phyloP scores from a whole-genome alignment of 2,888 invertebrate genomes.

The Acrobasis suavella region DNA sequence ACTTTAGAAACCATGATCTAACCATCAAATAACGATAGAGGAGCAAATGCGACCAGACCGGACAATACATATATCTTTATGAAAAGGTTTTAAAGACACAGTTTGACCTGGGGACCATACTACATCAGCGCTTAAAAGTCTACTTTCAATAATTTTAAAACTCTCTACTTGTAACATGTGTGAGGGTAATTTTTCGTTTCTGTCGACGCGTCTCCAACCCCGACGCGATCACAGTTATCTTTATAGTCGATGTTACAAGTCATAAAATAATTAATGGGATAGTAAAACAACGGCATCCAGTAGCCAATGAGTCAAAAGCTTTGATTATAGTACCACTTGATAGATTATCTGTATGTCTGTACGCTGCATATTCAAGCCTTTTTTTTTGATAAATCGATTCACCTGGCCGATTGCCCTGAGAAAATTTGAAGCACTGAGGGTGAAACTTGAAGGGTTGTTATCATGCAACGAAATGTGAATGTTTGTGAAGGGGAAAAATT shows the following conservation, averaged over 20 bases:
- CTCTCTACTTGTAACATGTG: conserved; percentile 24
- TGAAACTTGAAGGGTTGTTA: conserved; percentile 35
- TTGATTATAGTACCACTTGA: conserved; percentile 45
- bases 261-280: conserved; percentile 70
- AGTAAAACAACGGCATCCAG: conserved; percentile 61
- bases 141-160: no score
- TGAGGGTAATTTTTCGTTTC: conserved; percentile 38
- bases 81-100: no score
- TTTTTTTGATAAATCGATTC: conserved; percentile 39
- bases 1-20: no score
- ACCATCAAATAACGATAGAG: no score
- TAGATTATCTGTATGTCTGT: conserved; percentile 46
- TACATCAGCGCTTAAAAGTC: no score
- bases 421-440: conserved; percentile 40
- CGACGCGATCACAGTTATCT: conserved; percentile 60
- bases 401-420: conserved; percentile 56
- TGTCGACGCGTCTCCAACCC: conserved; percentile 59
- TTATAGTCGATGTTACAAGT: conserved; percentile 61
- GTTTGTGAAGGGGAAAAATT: conserved; percentile 37
- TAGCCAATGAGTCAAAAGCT: conserved; percentile 51
- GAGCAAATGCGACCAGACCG: no score
- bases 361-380: neutral
- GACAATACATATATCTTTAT: no score
- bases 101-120: no score
- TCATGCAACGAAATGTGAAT: conserved; percentile 37